These are phyloP conservation scores for Alosa sapidissima DNA, from an alignment of 2,797 vertebrate genomes.

Conservation along the genomic window DNA sequence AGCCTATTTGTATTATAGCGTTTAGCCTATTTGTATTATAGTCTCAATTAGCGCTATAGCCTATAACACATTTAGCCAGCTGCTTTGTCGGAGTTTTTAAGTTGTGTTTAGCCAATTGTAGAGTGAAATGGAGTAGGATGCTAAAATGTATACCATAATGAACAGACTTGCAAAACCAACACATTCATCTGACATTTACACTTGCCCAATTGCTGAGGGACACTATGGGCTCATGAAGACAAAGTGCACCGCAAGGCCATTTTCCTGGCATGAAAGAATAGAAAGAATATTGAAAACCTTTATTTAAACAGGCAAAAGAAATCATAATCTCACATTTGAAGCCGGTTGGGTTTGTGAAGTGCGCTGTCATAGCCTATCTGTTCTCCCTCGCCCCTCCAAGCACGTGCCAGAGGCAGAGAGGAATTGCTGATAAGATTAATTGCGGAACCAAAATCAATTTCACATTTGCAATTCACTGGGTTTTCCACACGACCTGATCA, in stretches of 20 bases:
- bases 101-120: background rate
- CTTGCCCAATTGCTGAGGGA: background rate
- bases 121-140: background rate
- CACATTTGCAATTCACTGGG: slow-evolving; percentile 57
- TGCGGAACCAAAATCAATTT: slow-evolving; percentile 67
- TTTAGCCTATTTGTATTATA: background rate
- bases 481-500: slow-evolving; percentile 40
- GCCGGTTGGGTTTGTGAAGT: background rate
- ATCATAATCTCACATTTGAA: slow-evolving; percentile 7
- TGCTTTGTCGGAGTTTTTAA: background rate
- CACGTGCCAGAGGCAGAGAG: background rate
- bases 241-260: background rate
- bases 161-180: background rate
- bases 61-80: background rate
- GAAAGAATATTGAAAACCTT: background rate
- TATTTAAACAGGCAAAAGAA: slow-evolving; percentile 8
- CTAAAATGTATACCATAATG: background rate
- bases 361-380: slow-evolving; percentile 10
- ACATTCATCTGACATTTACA: background rate
- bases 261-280: background rate
- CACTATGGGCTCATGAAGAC: background rate
- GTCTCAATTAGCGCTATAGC: background rate
- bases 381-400: background rate
- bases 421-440: slow-evolving; percentile 61
- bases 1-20: background rate